A percentile compares a stretch with the other conserved stretches of the same genome.
Conservation (phyloP, 2,888 invertebrate genomes). For the Thereva unica region DNA sequence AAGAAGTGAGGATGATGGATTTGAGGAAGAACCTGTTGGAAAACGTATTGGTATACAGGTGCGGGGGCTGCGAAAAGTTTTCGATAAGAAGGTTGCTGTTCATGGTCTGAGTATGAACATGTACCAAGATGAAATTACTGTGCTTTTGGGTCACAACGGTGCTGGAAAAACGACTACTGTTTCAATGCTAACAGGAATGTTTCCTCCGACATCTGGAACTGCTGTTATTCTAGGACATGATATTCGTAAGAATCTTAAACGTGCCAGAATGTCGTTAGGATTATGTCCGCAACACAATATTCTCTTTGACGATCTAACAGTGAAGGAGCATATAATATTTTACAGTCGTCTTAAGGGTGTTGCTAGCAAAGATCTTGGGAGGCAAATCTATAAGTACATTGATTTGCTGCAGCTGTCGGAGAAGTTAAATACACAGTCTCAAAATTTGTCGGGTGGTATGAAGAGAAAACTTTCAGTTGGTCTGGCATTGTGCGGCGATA, state of each 20-base stretch:
- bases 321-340: constrained; percentile 80
- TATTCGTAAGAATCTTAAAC: constrained; percentile 65
- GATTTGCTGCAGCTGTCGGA: constrained; percentile 67
- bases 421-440: constrained; percentile 65
- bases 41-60: constrained; percentile 61
- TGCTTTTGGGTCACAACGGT: constrained; percentile 77
- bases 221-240: constrained; percentile 74
- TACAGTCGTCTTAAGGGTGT: constrained; percentile 75
- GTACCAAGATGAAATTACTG: constrained; percentile 88
- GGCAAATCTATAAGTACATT: constrained; percentile 69
- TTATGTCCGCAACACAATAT: constrained; percentile 87
- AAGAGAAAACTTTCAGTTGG: constrained; percentile 77
- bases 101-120: constrained; percentile 76
- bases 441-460: constrained; percentile 75
- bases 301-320: constrained; percentile 80
- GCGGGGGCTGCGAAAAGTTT: constrained; percentile 68
- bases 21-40: constrained; percentile 59
- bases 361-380: constrained; percentile 59
- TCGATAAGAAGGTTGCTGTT: constrained; percentile 64
- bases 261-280: constrained; percentile 73
- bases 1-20: constrained; percentile 7
- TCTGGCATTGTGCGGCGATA: constrained; percentile 74
- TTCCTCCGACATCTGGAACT: constrained; percentile 69
- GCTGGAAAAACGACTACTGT: constrained; percentile 95
- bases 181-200: constrained; percentile 85